Evolutionary conservation across 2,113 vertebrate genomes (phyloP), one percentile per base, ranked within the genome.

Genomic region (Thalassoma bifasciatum): DNA sequence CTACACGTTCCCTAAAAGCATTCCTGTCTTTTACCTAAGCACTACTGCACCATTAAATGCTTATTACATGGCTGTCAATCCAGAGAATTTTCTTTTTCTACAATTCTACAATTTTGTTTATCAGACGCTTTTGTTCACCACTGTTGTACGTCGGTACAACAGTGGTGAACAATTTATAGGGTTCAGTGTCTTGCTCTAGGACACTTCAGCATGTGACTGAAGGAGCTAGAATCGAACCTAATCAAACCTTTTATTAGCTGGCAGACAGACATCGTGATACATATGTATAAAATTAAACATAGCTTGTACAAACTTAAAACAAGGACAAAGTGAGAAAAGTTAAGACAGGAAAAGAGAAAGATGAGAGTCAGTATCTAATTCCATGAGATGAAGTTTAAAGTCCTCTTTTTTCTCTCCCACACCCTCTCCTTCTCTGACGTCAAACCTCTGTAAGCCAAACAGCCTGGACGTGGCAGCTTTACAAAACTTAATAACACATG

Each of bases 401-500:
- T 50, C 38, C 38, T 52, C 53, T 79, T 26, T 67, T 21, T 17
- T 42, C 36, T 23, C 67, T 19, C 17, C 60, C 44, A 8, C 10
- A 9, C 69, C 10, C 38, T 24, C 40, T 47, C 53, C 17, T 23
- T 17, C 67, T 11, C 74, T 88, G 88, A 90, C 87, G 84, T 89
- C 84, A 86, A 90, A 90, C 61, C 53, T 49, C 46, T 49, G 44
- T 64, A 62, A 72, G 77, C 77, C 52, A 65, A 61, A 8, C 75
- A 68, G 78, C 67, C 68, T 67, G 73, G 23, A 67, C 60, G 65
- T 84, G 78, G 78, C 76, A 65, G 56, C 62, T 77, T 67, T 54
- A 51, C 77, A 84, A 70, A 83, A 81, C 71, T 75, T 75, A 88
- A 85, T 83, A 88, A 82, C 87, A 89, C 70, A 85, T 71, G 81